These are phyloP conservation scores for Connochaetes taurinus DNA, from an alignment of 2,113 vertebrate genomes.

Conservation along the genomic window DNA sequence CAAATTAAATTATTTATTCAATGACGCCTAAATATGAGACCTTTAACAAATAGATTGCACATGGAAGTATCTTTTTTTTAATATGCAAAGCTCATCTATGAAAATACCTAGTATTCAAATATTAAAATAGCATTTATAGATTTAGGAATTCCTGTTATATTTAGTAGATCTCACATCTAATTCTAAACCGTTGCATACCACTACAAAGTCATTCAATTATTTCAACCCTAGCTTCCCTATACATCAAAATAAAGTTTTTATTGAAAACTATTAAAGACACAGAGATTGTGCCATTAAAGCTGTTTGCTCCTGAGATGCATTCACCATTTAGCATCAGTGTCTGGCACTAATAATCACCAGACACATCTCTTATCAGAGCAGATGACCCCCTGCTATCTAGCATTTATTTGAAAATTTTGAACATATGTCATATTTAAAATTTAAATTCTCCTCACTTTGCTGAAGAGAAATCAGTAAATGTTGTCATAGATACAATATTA, in stretches of 20 bases:
- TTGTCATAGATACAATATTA: not conserved
- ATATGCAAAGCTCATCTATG: not conserved
- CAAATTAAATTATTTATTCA: not conserved
- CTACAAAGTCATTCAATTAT: not conserved
- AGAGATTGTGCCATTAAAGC: not conserved
- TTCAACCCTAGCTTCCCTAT: not conserved
- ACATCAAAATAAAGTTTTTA: not conserved
- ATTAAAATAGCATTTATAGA: not conserved
- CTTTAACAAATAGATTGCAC: not conserved
- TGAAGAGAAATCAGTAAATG: not conserved
- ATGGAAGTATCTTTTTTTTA: not conserved
- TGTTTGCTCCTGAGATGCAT: not conserved
- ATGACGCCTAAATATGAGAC: not conserved
- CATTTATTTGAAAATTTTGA: conserved; percentile 50
- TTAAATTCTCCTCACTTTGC: conserved; percentile 18
- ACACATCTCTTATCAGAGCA: conserved; percentile 14
- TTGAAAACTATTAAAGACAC: not conserved
- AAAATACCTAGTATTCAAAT: not conserved
- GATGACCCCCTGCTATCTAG: not conserved
- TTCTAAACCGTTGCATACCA: not conserved
- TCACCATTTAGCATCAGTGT: not conserved
- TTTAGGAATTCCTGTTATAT: not conserved
- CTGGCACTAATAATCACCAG: conserved; percentile 33
- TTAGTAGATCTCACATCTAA: not conserved
- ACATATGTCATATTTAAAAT: not conserved